Percentiles rank a stretch among this genome's conserved stretches.
These are phyloP conservation scores for Aphaenogaster floridana DNA, from an alignment of 1,140 invertebrate genomes.

Conservation along the genomic window DNA sequence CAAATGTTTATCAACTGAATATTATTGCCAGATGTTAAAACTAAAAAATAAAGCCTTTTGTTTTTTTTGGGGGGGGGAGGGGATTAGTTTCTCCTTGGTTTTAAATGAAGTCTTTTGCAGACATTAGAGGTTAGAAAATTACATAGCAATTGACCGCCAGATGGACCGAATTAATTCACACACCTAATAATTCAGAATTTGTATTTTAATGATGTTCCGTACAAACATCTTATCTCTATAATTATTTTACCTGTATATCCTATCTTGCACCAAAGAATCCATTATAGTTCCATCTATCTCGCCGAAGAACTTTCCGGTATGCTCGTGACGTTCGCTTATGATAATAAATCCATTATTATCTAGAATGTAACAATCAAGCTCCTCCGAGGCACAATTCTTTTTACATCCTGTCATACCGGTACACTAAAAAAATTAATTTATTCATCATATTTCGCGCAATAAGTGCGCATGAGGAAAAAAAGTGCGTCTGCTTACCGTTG, in stretches of 20 bases:
- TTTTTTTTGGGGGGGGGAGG: too few relatives aligned
- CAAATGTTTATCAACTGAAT: background rate
- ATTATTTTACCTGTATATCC: slow-evolving; percentile 90
- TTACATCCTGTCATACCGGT: slow-evolving; percentile 90
- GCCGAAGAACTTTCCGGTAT: slow-evolving; percentile 96
- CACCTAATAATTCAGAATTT: background rate
- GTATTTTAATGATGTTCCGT: background rate
- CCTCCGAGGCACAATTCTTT: slow-evolving; percentile 94
- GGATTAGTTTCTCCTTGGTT: too few relatives aligned
- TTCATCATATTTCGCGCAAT: background rate
- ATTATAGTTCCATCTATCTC: slow-evolving; percentile 98
- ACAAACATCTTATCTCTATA: background rate
- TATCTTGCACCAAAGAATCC: slow-evolving; percentile 96
- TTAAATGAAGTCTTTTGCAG: too few relatives aligned
- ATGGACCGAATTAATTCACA: too few relatives aligned
- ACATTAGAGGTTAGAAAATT: too few relatives aligned
- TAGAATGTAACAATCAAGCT: slow-evolving; percentile 96
- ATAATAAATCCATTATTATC: slow-evolving; percentile 98
- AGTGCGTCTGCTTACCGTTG: slow-evolving; percentile 88
- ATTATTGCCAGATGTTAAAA: background rate
- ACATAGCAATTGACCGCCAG: too few relatives aligned
- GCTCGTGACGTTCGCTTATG: slow-evolving; percentile 93
- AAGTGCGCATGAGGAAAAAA: background rate
- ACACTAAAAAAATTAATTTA: slow-evolving; percentile 88
- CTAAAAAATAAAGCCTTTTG: background rate